These are phyloP conservation scores for Caretta caretta DNA, from an alignment of 2,113 vertebrate species.

Conservation along the genomic window DNA sequence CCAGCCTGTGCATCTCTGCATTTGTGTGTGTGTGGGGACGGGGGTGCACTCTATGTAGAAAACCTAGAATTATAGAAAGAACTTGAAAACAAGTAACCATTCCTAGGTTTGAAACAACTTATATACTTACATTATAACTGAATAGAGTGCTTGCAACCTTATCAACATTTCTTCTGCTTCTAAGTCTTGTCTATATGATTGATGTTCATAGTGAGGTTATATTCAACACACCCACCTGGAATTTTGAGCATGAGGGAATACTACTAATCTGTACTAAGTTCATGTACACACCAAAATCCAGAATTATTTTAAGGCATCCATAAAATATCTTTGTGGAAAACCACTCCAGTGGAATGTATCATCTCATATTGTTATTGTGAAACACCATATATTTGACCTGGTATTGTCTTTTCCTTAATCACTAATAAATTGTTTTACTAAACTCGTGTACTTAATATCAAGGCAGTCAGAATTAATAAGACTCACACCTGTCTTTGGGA, in stretches of 20 bases:
- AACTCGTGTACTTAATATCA: not conserved
- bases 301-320: not conserved
- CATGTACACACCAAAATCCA: not conserved
- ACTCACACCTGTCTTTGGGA: not conserved
- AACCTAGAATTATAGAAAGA: not conserved
- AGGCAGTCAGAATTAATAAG: not conserved
- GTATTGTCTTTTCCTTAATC: not conserved
- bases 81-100: not conserved
- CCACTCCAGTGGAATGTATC: not conserved
- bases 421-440: not conserved
- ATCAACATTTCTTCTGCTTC: not conserved
- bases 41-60: not conserved
- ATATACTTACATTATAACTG: not conserved
- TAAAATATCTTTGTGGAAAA: not conserved
- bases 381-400: not conserved
- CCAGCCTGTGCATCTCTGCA: not conserved
- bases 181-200: not conserved
- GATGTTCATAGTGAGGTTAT: not conserved
- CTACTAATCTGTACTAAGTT: not conserved
- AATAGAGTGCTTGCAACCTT: not conserved
- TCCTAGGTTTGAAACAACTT: not conserved
- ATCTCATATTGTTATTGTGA: not conserved
- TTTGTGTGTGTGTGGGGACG: not conserved
- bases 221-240: not conserved
- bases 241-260: not conserved